Evolutionary conservation across 2,797 vertebrate genomes (phyloP).

Genomic region (Epinephelus malabaricus): DNA sequence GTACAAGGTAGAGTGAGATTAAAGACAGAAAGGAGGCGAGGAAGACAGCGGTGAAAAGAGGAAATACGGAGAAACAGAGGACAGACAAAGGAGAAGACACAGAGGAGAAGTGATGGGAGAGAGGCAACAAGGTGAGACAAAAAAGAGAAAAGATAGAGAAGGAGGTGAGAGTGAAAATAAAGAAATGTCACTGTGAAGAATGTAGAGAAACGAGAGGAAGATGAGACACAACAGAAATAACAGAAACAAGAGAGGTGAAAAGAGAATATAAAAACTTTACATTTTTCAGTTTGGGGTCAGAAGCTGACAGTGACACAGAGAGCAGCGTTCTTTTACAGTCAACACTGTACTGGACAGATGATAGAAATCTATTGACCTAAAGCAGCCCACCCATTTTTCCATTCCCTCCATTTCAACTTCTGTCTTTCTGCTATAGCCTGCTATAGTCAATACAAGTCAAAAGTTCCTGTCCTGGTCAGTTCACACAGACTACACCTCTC

Average conservation of each 20-base stretch:
- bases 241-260: background rate
- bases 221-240: background rate
- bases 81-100: background rate
- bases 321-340: no score
- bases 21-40: slow-evolving; percentile 26
- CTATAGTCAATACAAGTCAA: background rate
- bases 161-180: background rate
- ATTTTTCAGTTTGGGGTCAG: background rate
- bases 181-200: background rate
- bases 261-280: background rate
- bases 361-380: background rate
- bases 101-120: background rate
- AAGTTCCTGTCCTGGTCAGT: background rate
- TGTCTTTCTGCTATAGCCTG: background rate
- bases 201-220: background rate
- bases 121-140: background rate
- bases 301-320: background rate
- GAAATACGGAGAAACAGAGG: slow-evolving; percentile 16
- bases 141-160: background rate
- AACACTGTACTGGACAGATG: background rate
- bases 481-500: no score
- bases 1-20: slow-evolving; percentile 25
- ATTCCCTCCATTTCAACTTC: background rate
- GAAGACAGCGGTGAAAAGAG: background rate
- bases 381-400: background rate